These are phyloP conservation scores for Tinea trinotella DNA, from an alignment of 2,888 invertebrate genomes.

Conservation along the genomic window DNA sequence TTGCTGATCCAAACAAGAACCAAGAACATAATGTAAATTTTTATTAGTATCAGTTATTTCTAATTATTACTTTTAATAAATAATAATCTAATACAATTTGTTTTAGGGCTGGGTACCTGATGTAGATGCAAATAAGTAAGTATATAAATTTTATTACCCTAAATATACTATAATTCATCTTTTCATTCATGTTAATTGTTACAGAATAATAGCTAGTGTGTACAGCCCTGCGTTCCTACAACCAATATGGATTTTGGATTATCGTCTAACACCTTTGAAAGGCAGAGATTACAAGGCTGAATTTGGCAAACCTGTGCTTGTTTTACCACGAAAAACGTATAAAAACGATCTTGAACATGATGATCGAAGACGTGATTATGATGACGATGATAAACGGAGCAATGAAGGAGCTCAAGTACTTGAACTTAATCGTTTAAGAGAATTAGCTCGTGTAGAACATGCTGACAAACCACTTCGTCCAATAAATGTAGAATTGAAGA, in stretches of 20 bases:
- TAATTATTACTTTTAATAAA: too few relatives aligned
- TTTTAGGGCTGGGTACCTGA: slow-evolving; percentile 31
- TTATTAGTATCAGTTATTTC: background rate
- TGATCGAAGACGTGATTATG: background rate
- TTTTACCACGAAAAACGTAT: slow-evolving; percentile 42
- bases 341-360: slow-evolving; percentile 2
- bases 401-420: background rate
- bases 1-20: background rate
- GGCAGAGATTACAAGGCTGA: slow-evolving; percentile 53
- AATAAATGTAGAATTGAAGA: background rate
- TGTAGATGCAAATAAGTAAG: slow-evolving; percentile 35
- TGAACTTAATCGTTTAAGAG: slow-evolving; percentile 5
- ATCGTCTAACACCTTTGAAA: slow-evolving; percentile 51
- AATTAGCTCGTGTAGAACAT: background rate
- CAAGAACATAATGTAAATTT: slow-evolving; percentile 5
- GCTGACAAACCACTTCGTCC: background rate
- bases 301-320: slow-evolving; percentile 51
- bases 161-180: background rate
- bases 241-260: slow-evolving; percentile 51
- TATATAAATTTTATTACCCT: slow-evolving; percentile 1
- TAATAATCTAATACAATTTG: too few relatives aligned
- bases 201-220: slow-evolving; percentile 45
- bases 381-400: background rate
- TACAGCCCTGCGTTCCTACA: slow-evolving; percentile 52
- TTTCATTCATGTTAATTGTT: slow-evolving; percentile 16